Evolutionary conservation across 2,888 invertebrate species (phyloP), one percentile per base, ranked within the genome.

Genomic region (Tetragnatha montana): DNA sequence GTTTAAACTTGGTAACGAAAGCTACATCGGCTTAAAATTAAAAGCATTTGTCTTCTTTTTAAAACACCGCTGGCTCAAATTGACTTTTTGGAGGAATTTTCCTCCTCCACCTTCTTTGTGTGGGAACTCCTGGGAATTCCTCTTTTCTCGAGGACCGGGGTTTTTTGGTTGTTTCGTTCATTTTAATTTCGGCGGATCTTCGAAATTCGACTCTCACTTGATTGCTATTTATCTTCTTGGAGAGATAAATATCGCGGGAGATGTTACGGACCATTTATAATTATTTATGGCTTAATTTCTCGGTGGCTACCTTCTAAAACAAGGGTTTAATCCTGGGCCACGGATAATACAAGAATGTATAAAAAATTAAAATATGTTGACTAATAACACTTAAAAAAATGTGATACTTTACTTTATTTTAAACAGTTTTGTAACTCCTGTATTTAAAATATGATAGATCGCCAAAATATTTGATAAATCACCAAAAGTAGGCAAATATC

Each of bases 11-110:
- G 47, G 68, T 83, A 83, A 75, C 51, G 82, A 82, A 74, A 82
- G 74, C 51, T 22, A 74, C 83, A 51, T 21, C 68, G 83, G 49
- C 83, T 75, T 75, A 83, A 83, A 83, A 83, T 83, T 75, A 83
- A 83, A 83, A 74, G 75, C 83, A 83, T 83, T 83, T 83, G 75
- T 83, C 83, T 83, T 83, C 75, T 75, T 74, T 83, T 74, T 35
- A 75, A 82, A 79, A 17, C 8, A 60, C 60, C 60, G 79, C 8
- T 68, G 22, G 78, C 35, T 22, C 47, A 22, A 19, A 74, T 83
- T 83, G 75, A 75, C 83, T 83, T 83, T 83, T 22, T 51, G 51
- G 47, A 60, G 74, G 75, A 80, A 75, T 83, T 83, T 83, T 74
- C 19, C 35, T 47, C 47, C 51, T 6, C n/a, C 14, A 69, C 22